Percentiles rank a stretch among this genome's conserved stretches.
Conservation (phyloP, 2,113 vertebrate genomes). For the Eulemur rufifrons region DNA sequence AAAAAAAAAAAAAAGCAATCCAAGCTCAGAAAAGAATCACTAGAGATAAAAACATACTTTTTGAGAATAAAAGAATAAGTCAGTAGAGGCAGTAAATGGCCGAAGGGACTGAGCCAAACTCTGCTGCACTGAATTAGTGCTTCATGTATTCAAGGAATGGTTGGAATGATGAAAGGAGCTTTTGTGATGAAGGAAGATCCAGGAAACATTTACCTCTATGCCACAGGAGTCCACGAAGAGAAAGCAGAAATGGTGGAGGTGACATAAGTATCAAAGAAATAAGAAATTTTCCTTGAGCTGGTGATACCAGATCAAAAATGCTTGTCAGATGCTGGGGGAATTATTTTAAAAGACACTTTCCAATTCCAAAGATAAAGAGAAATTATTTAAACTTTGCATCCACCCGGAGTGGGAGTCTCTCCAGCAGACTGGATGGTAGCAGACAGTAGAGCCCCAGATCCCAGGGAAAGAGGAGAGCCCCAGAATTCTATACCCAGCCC, state of each 20-base stretch:
- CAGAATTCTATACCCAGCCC: too few relatives aligned
- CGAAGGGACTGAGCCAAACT: background rate
- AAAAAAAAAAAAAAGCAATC: background rate
- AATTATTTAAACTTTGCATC: too few relatives aligned
- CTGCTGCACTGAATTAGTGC: background rate
- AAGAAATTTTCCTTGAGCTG: background rate
- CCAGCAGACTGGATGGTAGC: background rate
- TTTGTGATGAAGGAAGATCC: background rate
- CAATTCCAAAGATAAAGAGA: background rate
- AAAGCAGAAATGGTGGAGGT: background rate
- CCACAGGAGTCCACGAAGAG: background rate
- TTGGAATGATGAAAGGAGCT: background rate
- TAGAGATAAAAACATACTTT: background rate
- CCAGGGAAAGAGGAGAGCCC: rapidly evolving
- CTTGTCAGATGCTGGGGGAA: background rate
- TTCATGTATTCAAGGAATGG: background rate
- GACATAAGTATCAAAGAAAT: too few relatives aligned
- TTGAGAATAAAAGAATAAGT: background rate
- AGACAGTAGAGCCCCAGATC: rapidly evolving
- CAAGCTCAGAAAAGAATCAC: background rate
- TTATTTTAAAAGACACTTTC: background rate
- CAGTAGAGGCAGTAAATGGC: background rate
- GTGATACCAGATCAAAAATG: background rate
- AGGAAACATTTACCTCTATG: too few relatives aligned
- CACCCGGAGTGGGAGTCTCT: background rate